Conservation (phyloP, 2,888 invertebrate species). For the Acleris literana region DNA sequence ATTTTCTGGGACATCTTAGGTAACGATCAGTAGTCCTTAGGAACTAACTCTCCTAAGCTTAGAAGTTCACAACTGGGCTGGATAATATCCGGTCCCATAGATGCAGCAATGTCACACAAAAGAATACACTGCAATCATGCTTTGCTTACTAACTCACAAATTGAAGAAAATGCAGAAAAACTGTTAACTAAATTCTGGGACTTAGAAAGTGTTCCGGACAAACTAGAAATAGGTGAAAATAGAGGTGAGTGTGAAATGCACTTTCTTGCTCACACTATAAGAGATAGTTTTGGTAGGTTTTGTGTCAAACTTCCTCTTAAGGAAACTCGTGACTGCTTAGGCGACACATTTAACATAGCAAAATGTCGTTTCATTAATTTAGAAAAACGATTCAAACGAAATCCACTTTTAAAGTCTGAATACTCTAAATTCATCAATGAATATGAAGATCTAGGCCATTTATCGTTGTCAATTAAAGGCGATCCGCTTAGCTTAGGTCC, state of each 20-base stretch:
- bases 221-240: conserved; percentile 24
- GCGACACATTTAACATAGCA: conserved; percentile 41
- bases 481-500: background rate
- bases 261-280: conserved; percentile 37
- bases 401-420: conserved; percentile 33
- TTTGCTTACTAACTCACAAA: background rate
- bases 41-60: conserved; percentile 38
- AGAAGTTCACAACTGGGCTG: conserved; percentile 42
- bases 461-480: conserved; percentile 18
- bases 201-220: conserved; percentile 41
- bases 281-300: conserved; percentile 38
- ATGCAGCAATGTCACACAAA: conserved; percentile 10
- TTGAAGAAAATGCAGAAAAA: conserved; percentile 30
- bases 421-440: conserved; percentile 41
- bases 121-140: conserved; percentile 33
- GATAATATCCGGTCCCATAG: conserved; percentile 43
- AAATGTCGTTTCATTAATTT: conserved; percentile 39
- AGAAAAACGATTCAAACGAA: conserved; percentile 39
- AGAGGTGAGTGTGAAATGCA: conserved; percentile 42
- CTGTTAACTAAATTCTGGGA: conserved; percentile 41
- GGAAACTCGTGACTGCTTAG: conserved; percentile 39
- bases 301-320: conserved; percentile 38
- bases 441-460: conserved; percentile 40
- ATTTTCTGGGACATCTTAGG: conserved; percentile 43
- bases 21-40: conserved; percentile 39